Base-by-base conservation (phyloP, 1,140 invertebrate genomes). In the Drosophila subobscura region DNA sequence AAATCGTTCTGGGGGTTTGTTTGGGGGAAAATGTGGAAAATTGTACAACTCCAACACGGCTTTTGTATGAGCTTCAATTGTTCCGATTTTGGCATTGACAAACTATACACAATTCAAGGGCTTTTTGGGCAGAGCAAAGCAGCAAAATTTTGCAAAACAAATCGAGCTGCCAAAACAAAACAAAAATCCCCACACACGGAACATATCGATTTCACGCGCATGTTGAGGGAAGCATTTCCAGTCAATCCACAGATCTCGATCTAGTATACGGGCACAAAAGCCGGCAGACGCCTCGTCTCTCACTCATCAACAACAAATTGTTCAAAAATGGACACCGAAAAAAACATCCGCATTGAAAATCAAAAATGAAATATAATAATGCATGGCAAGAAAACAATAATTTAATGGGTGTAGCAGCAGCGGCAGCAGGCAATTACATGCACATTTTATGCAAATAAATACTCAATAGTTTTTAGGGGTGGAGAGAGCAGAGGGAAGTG, bases 141-240 rank as follows among this genome's bases (percentile, higher is more conserved):
- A 16, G 23, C 37, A 55, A 37, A 54, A 37, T 37, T 67, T 40
- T 56, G 49, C 61, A 58, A 71, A 58, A 63, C 65, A 72, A 75
- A 68, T 68, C 49, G 41, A 65, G 16, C 46, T 14, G 52, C 59
- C 10, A 29, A 45, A 41, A 45, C 41, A 71, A 10, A 65, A 50
- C 37, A 58, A 49, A 74, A 57, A 20, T 20, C 0, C 16, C 16
- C 16, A 1, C 60, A 52, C 37, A 61, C 68, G 53, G 50, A 85
- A 68, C 72, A 60, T 88, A 86, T 85, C 65, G 73, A 86, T 81
- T 85, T 77, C 81, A 85, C 65, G 78, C 81, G 54, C 67, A 59
- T 84, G 80, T 63, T 71, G 53, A 61, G 53, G 61, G 51, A 68
- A 77, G 74, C 45, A 27, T 50, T 54, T 53, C 45, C 42, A 14